A percentile compares a stretch with the other conserved stretches of the same genome.
Conservation (phyloP, 2,797 vertebrate genomes). For the Gila robusta region DNA sequence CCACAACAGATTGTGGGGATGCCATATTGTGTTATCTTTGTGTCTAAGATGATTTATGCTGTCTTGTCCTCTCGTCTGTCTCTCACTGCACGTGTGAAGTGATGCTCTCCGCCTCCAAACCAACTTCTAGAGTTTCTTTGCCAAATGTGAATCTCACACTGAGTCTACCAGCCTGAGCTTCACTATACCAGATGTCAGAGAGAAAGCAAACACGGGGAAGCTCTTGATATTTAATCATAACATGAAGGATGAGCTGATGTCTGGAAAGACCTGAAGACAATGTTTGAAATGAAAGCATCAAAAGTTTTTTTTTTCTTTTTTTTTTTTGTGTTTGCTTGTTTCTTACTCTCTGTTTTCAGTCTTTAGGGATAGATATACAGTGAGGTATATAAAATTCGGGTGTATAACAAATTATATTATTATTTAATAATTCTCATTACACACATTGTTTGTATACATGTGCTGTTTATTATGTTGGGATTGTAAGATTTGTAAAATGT, state of each 20-base stretch:
- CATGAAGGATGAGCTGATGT: constrained; percentile 71
- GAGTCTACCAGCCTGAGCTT: constrained; percentile 62
- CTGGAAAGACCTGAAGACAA: constrained; percentile 59
- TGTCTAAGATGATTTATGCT: constrained; percentile 15
- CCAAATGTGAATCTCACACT: constrained; percentile 37
- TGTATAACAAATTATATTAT: neutral
- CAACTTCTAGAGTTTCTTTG: constrained; percentile 47
- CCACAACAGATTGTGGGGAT: neutral
- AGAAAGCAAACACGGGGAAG: constrained; percentile 66
- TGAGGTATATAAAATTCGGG: neutral
- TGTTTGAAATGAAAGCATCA: constrained; percentile 57
- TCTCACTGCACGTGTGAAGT: constrained; percentile 69
- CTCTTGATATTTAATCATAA: constrained; percentile 62
- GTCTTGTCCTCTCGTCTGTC: constrained; percentile 31
- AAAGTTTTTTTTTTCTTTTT: neutral
- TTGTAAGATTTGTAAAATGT: no score
- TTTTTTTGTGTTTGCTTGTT: neutral
- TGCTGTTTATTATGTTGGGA: neutral
- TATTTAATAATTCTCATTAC: neutral
- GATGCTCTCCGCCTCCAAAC: constrained; percentile 54
- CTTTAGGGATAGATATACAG: neutral
- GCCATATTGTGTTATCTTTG: constrained; percentile 16
- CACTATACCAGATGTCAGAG: constrained; percentile 74
- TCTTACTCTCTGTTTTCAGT: neutral
- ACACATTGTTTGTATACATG: neutral